These are phyloP conservation scores for Anthrax anthrax DNA, from an alignment of 2,888 invertebrate species.

Conservation along the genomic window DNA sequence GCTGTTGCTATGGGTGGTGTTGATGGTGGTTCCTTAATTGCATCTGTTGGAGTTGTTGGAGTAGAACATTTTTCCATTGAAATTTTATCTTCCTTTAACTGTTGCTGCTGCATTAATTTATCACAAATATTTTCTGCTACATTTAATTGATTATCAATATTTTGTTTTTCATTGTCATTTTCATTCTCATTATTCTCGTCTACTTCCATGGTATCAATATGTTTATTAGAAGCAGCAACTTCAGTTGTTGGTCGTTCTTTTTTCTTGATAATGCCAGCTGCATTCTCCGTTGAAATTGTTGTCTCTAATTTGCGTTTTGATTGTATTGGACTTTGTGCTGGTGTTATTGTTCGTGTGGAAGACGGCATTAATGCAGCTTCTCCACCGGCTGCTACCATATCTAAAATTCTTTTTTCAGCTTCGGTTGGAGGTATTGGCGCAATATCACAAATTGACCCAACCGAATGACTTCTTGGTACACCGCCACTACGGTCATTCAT, in stretches of 20 bases:
- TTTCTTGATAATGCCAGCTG: slow-evolving; percentile 40
- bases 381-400: slow-evolving; percentile 45
- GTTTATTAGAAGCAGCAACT: not conserved
- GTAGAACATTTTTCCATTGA: not conserved
- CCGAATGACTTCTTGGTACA: slow-evolving; percentile 50
- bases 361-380: slow-evolving; percentile 43
- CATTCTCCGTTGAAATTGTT: slow-evolving; percentile 56
- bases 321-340: slow-evolving; percentile 37
- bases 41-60: not conserved
- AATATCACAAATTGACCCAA: slow-evolving; percentile 59
- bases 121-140: slow-evolving; percentile 27
- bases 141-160: slow-evolving; percentile 24
- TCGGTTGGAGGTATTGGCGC: slow-evolving; percentile 42
- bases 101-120: slow-evolving; percentile 21
- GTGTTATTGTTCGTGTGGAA: slow-evolving; percentile 43
- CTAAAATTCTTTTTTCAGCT: slow-evolving; percentile 55
- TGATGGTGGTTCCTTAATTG: slow-evolving; percentile 11
- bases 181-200: slow-evolving; percentile 4
- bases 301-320: slow-evolving; percentile 62
- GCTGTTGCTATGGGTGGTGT: slow-evolving; percentile 6
- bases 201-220: slow-evolving; percentile 14
- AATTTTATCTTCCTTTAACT: not conserved
- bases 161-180: slow-evolving; percentile 9
- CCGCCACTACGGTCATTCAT: slow-evolving; percentile 41
- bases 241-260: slow-evolving; percentile 42